Percentiles rank a stretch among this genome's conserved stretches.
Conservation (phyloP, 2,888 invertebrate species). For the Catocala nupta region DNA sequence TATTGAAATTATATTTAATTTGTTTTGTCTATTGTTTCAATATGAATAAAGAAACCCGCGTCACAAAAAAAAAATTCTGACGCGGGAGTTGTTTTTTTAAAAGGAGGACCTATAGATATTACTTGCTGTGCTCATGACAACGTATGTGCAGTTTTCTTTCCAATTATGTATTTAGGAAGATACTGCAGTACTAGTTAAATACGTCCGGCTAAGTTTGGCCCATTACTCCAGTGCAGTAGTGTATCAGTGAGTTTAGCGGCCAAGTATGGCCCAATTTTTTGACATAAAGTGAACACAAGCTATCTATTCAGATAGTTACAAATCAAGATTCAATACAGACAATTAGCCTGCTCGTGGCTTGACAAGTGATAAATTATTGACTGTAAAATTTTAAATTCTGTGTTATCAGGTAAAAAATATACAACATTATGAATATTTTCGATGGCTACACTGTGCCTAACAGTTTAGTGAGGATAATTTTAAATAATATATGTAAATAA, state of each 20-base stretch:
- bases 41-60: no score
- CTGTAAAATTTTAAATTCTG: slow-evolving; percentile 12
- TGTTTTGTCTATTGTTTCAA: no score
- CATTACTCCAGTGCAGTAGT: background rate
- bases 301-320: slow-evolving; percentile 3
- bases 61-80: no score
- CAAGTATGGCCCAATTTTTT: background rate
- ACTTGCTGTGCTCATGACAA: no score
- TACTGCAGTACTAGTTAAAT: slow-evolving; percentile 1
- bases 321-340: slow-evolving; percentile 11
- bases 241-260: background rate
- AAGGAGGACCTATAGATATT: no score
- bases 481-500: slow-evolving; percentile 15
- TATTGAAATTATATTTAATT: no score
- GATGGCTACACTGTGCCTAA: slow-evolving; percentile 22
- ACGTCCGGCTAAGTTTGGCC: slow-evolving; percentile 1
- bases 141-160: no score
- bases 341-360: slow-evolving; percentile 11
- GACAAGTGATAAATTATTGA: slow-evolving; percentile 21
- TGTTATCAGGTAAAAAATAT: slow-evolving; percentile 14
- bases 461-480: slow-evolving; percentile 24
- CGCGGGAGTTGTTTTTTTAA: no score
- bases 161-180: background rate
- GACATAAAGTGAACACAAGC: slow-evolving; percentile 14
- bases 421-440: slow-evolving; percentile 10